These are phyloP conservation scores for Cyprinodon tularosa DNA, from an alignment of 2,113 vertebrate species.

Conservation along the genomic window DNA sequence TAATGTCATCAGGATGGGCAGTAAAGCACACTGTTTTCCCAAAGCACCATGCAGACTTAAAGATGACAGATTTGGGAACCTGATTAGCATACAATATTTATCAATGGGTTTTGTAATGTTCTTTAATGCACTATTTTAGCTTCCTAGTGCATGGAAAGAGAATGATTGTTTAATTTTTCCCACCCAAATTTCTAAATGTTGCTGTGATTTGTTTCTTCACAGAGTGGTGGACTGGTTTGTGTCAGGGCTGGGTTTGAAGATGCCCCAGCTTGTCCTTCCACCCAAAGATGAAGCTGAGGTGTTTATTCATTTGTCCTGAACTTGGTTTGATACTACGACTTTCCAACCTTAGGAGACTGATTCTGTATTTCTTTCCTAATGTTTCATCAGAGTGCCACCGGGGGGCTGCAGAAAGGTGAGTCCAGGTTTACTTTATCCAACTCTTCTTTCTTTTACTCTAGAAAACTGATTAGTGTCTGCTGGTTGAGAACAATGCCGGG, in stretches of 20 bases:
- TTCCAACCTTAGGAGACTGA: background rate
- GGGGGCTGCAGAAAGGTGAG: slow-evolving; percentile 80
- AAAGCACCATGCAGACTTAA: no score
- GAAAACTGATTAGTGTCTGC: background rate
- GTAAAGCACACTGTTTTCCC: background rate
- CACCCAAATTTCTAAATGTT: background rate
- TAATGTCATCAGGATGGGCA: no score
- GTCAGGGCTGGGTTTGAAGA: slow-evolving; percentile 84
- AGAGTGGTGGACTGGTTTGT: slow-evolving; percentile 87
- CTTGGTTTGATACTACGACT: background rate
- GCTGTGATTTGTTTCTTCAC: slow-evolving; percentile 15
- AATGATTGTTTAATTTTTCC: background rate
- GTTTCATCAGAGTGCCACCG: slow-evolving; percentile 56
- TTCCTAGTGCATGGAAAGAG: no score
- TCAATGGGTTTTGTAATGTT: background rate
- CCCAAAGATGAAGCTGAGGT: slow-evolving; percentile 65
- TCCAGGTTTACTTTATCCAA: slow-evolving; percentile 12
- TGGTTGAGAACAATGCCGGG: no score
- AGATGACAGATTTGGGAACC: background rate
- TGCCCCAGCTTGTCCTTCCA: slow-evolving; percentile 84
- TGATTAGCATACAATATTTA: no score
- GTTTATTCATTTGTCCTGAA: background rate
- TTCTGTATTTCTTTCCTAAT: background rate
- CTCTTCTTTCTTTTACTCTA: background rate
- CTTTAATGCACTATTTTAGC: background rate